Evolutionary conservation across 2,888 invertebrate genomes (phyloP).

Genomic region (Apoderus coryli): DNA sequence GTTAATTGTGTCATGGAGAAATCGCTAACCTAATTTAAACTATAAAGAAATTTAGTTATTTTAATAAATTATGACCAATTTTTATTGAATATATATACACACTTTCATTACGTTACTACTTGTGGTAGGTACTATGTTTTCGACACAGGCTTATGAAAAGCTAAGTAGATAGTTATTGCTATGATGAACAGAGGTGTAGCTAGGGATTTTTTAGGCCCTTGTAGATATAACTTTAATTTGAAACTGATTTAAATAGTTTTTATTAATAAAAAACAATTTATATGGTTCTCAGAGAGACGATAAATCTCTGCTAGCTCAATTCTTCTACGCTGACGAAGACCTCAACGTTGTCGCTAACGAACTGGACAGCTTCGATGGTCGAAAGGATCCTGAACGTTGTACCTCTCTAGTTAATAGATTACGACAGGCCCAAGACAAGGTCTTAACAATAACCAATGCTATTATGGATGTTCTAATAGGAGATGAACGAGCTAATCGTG

Average conservation of each 20-base stretch:
- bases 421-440: slow-evolving; percentile 84
- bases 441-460: slow-evolving; percentile 81
- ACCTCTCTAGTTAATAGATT: slow-evolving; percentile 89
- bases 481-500: slow-evolving; percentile 76
- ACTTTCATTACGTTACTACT: no score
- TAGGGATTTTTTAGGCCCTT: no score
- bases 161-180: no score
- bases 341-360: slow-evolving; percentile 90
- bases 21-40: no score
- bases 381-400: slow-evolving; percentile 94
- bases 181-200: no score
- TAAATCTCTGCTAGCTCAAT: slow-evolving; percentile 84
- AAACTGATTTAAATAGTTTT: background rate
- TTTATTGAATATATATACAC: no score
- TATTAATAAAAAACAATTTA: background rate
- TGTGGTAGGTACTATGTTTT: no score
- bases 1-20: no score
- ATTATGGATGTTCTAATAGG: slow-evolving; percentile 89
- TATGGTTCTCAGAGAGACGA: slow-evolving; percentile 69
- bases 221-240: no score
- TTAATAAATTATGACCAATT: no score
- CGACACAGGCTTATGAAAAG: no score
- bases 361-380: slow-evolving; percentile 97
- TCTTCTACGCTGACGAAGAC: slow-evolving; percentile 96
- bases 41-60: no score